These are phyloP conservation scores for Colostygia pectinataria DNA, from an alignment of 2,888 invertebrate species.

Conservation along the genomic window DNA sequence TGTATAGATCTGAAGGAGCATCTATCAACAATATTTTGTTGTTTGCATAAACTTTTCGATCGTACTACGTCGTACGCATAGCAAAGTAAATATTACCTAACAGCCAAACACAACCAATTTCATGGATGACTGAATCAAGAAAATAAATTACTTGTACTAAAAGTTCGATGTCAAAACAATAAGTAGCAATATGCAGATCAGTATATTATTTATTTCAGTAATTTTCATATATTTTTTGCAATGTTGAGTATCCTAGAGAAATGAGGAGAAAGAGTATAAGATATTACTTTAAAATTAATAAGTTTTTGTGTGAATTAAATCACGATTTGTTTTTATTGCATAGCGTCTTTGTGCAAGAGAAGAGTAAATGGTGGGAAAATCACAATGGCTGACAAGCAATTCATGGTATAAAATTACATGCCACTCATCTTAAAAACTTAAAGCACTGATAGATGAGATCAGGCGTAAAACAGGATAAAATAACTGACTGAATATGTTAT, in stretches of 20 bases:
- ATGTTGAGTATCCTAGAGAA: conserved; percentile 2
- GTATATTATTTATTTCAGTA: neutral
- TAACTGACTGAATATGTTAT: no score
- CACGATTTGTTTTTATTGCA: neutral
- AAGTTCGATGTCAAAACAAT: neutral
- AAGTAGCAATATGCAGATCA: neutral
- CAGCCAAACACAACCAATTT: neutral
- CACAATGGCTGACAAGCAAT: neutral
- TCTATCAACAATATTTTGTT: no score
- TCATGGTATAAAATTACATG: no score
- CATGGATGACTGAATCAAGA: neutral
- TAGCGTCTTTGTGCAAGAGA: neutral
- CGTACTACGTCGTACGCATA: no score
- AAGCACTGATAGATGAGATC: no score
- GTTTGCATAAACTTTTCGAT: no score
- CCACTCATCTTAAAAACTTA: no score
- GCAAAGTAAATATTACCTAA: neutral
- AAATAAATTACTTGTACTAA: neutral
- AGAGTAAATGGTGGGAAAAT: neutral
- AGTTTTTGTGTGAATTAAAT: neutral
- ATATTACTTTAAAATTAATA: no score
- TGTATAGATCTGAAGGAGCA: no score
- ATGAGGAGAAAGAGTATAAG: no score
- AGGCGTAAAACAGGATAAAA: no score
- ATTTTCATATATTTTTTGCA: neutral